A percentile compares a stretch with the other conserved stretches of the same genome.
Evolutionary conservation across 1,140 invertebrate species (phyloP).

Genomic region (Drosophila repleta): DNA sequence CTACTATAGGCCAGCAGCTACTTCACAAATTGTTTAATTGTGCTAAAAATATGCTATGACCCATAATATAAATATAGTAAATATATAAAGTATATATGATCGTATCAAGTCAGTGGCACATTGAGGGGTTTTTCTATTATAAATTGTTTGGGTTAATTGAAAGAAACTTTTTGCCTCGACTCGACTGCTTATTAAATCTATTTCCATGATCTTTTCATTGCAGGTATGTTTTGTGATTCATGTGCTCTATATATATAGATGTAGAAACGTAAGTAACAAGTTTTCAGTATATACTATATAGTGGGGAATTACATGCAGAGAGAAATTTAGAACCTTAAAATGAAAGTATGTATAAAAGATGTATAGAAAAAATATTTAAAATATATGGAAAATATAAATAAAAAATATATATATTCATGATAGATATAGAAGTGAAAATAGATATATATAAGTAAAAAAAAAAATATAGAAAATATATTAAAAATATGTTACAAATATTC

Average conservation of each 20-base stretch:
- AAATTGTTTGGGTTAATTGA: slow-evolving; percentile 21
- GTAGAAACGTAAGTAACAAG: neutral
- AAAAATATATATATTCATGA: no score
- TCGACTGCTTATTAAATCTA: slow-evolving; percentile 1
- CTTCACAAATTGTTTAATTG: slow-evolving; percentile 34
- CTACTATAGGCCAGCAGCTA: slow-evolving; percentile 10
- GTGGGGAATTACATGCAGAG: no score
- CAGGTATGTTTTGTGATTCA: slow-evolving; percentile 59
- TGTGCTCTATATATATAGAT: neutral
- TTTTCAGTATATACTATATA: no score
- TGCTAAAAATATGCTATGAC: slow-evolving; percentile 50
- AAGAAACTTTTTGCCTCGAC: slow-evolving; percentile 4
- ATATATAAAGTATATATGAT: neutral
- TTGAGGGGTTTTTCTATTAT: slow-evolving; percentile 15
- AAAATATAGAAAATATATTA: no score
- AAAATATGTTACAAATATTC: no score
- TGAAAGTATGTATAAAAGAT: no score
- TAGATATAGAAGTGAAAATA: no score
- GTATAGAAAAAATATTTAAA: no score
- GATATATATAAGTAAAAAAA: no score
- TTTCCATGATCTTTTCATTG: slow-evolving; percentile 44
- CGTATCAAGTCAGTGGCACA: neutral
- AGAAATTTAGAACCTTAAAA: no score
- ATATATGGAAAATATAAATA: no score
- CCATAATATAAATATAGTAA: slow-evolving; percentile 25